phyloP scores from a whole-genome alignment of 2,797 vertebrate genomes.

The Esox lucius region DNA sequence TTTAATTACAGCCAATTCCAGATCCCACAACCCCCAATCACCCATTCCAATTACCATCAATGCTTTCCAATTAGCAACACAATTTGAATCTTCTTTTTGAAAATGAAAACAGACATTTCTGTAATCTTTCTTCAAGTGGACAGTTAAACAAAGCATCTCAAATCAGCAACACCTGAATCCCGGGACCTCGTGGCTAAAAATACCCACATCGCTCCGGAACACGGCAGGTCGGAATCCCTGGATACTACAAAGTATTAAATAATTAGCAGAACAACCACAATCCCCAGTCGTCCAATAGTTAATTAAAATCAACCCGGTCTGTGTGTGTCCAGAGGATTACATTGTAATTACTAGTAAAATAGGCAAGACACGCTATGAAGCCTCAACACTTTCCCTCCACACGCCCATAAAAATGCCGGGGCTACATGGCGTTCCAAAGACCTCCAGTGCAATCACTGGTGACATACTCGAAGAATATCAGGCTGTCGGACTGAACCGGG shows the following conservation, averaged over 20 bases:
- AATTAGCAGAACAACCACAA: slow-evolving; percentile 63
- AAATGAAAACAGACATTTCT: background rate
- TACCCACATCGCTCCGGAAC: background rate
- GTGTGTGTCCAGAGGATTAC: slow-evolving; percentile 66
- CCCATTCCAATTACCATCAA: too few relatives aligned
- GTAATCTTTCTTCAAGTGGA: background rate
- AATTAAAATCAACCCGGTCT: slow-evolving; percentile 62
- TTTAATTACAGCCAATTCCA: too few relatives aligned
- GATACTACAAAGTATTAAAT: slow-evolving; percentile 45
- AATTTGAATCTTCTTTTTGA: too few relatives aligned
- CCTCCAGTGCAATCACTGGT: too few relatives aligned
- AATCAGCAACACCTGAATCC: background rate
- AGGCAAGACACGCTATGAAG: background rate
- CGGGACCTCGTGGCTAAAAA: background rate
- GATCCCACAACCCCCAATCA: too few relatives aligned
- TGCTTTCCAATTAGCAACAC: too few relatives aligned
- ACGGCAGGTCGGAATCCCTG: background rate
- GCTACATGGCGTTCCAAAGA: too few relatives aligned
- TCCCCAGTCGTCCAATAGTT: slow-evolving; percentile 65
- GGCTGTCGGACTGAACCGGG: too few relatives aligned
- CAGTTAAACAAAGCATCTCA: background rate
- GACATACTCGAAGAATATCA: too few relatives aligned
- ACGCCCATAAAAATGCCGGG: too few relatives aligned
- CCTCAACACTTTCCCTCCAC: background rate
- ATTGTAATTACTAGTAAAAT: slow-evolving; percentile 63